phyloP scores from a whole-genome alignment of 2,888 invertebrate species.

The Teleiodes luculella region DNA sequence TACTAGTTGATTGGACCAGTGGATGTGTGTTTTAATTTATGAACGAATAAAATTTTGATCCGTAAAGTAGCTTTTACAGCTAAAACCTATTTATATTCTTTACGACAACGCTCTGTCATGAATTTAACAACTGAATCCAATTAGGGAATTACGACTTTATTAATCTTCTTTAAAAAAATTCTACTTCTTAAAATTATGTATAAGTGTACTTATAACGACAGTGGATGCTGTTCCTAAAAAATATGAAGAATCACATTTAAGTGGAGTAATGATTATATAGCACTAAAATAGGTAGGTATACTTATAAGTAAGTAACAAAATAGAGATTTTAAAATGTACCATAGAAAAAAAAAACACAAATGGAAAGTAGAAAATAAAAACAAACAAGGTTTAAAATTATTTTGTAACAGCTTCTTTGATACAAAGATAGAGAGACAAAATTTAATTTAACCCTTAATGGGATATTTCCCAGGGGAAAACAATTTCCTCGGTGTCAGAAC shows the following conservation, averaged over 20 bases:
- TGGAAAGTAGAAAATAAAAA: not conserved
- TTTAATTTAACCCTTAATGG: slow-evolving; percentile 7
- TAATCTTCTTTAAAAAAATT: no score
- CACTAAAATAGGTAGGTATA: no score
- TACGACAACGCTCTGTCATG: not conserved
- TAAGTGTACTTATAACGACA: no score
- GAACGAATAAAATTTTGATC: slow-evolving; percentile 30
- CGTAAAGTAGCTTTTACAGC: not conserved
- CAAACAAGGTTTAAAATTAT: not conserved
- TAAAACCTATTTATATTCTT: not conserved
- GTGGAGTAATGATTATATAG: no score
- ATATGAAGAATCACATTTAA: no score
- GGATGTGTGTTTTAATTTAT: slow-evolving; percentile 56
- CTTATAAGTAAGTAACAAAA: no score
- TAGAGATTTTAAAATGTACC: no score
- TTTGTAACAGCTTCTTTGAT: not conserved
- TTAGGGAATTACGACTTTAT: no score
- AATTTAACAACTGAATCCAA: not conserved
- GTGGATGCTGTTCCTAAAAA: no score
- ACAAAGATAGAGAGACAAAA: not conserved
- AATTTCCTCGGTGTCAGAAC: not conserved
- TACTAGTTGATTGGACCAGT: slow-evolving; percentile 58
- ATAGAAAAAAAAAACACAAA: no score
- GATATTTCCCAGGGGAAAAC: not conserved
- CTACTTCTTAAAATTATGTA: no score